Evolutionary conservation across 2,113 vertebrate genomes (phyloP).

Genomic region (Paedocypris sp.): DNA sequence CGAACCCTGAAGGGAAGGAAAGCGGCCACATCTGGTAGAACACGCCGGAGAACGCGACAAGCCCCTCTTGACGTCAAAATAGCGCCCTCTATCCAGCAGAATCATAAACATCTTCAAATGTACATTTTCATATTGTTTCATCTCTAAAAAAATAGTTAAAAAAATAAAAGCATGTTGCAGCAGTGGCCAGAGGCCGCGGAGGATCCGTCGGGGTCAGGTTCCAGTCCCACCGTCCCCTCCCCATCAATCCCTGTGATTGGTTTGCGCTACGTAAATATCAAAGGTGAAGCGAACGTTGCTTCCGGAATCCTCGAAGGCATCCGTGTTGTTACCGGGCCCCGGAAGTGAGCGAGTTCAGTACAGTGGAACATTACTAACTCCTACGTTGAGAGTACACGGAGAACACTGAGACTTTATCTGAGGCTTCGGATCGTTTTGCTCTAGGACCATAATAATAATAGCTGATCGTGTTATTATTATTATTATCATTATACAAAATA

Average conservation of each 20-base stretch:
- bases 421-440: conserved; percentile 35
- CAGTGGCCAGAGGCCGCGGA: conserved; percentile 31
- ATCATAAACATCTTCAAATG: conserved; percentile 34
- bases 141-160: conserved; percentile 52
- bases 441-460: conserved; percentile 48
- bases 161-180: conserved; percentile 48
- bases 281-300: conserved; percentile 27
- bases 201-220: background rate
- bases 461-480: conserved; percentile 50
- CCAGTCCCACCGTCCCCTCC: background rate
- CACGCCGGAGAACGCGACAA: background rate
- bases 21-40: background rate
- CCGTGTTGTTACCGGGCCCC: conserved; percentile 39
- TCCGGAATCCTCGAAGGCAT: conserved; percentile 50
- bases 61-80: conserved; percentile 21
- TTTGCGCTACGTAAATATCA: conserved; percentile 11
- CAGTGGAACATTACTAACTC: conserved; percentile 61
- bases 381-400: conserved; percentile 60
- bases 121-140: conserved; percentile 38
- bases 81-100: conserved; percentile 17
- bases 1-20: conserved; percentile 17
- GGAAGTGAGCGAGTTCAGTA: conserved; percentile 48
- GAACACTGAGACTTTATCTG: conserved; percentile 71
- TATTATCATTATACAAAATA: conserved; percentile 74
- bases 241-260: conserved; percentile 26